A percentile compares a stretch with the other conserved stretches of the same genome.
phyloP scores from a whole-genome alignment of 1,140 invertebrate species.

The Manduca sexta region DNA sequence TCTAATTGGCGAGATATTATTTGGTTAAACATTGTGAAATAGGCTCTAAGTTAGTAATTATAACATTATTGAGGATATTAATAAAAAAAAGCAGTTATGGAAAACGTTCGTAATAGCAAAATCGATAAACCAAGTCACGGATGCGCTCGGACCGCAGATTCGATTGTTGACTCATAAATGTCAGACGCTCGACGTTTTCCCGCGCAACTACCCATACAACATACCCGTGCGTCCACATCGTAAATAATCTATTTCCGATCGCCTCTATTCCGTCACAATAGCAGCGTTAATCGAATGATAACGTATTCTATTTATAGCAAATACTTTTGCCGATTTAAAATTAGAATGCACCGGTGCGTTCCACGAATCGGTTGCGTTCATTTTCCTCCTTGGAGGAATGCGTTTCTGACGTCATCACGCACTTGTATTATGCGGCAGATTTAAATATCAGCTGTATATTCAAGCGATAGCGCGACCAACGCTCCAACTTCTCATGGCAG shows the following conservation, averaged over 20 bases:
- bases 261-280: conserved; percentile 18
- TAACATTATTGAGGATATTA: too few relatives aligned
- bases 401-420: conserved; percentile 40
- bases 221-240: conserved; percentile 3
- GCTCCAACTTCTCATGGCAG: background rate
- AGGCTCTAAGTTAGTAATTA: too few relatives aligned
- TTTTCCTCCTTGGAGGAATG: conserved; percentile 64
- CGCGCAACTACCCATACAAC: conserved; percentile 35
- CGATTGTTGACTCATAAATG: conserved; percentile 46
- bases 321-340: conserved; percentile 41
- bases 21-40: too few relatives aligned
- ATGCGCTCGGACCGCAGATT: conserved; percentile 37
- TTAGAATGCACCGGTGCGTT: conserved; percentile 57
- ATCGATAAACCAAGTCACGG: conserved; percentile 44
- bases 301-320: conserved; percentile 14
- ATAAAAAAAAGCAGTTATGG: too few relatives aligned
- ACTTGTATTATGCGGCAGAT: conserved; percentile 35
- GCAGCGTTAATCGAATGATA: conserved; percentile 16
- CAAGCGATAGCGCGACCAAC: background rate
- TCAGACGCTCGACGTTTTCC: conserved; percentile 52
- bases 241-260: conserved; percentile 3
- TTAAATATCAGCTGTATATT: conserved; percentile 15
- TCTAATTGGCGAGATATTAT: too few relatives aligned
- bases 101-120: background rate
- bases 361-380: conserved; percentile 52